Evolutionary conservation across 2,113 vertebrate species (phyloP), one percentile per base, ranked within the genome.

Genomic region (Channa maculata): DNA sequence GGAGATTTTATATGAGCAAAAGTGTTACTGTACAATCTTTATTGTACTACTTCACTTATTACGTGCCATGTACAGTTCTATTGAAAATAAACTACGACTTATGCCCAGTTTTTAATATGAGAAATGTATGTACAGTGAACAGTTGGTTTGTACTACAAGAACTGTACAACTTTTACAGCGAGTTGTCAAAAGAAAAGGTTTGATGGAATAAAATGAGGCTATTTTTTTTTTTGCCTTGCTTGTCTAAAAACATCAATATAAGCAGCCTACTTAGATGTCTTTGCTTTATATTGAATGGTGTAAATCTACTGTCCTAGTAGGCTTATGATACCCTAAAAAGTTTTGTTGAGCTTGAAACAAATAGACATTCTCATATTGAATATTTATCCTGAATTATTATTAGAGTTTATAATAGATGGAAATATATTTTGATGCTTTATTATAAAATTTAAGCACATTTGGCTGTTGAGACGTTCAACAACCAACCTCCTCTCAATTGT

Each of bases 151-250:
- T 39, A 39, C 8, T 11, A 8, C 38, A 52, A 45, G 11, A 62
- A 62, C 37, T 76, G 61, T 48, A 57, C 39, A 41, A 60, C 12
- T 70, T 82, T 60, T 8, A 65, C 46, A 83, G 58, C 60, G 74
- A 54, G 24, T 65, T 45, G 66, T 74, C 51, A 55, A 82, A 77
- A 58, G 43, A 61, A 73, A 83, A 53, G 10, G 38, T 63, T 70
- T 66, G 62, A 77, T 5, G 48, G 54, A 82, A 14, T 62, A 7
- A 49, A 69, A 69, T 33, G 24, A 24, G 39, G 34, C 36, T 4
- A 75, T 69, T 84, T 63, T 68, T 24, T 24, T 24, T 24, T 24
- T 89, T 79, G 63, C 87, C 86, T 89, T 86, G 83, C 77, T 82
- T 49, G 13, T 79, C 53, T 65, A 24, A 79, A 77, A 76, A 65